Evolutionary conservation across 2,888 invertebrate species (phyloP), one percentile per base, ranked within the genome.

Genomic region (Pterobdella sp.): DNA sequence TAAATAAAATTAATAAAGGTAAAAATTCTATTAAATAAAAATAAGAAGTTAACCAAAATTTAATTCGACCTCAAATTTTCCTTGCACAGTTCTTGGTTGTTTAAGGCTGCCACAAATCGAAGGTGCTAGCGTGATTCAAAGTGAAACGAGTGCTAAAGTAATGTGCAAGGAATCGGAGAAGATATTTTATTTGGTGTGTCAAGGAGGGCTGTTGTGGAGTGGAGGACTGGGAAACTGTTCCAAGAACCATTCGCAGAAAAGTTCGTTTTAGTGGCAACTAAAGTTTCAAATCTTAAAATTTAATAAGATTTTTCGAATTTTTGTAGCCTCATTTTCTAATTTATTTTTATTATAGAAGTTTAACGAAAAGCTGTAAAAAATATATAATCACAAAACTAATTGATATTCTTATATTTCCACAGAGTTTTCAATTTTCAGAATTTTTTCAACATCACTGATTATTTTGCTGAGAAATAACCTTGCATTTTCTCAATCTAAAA

Each of bases 121-220:
- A 42, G 42, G 42, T 29, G 64, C 74, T 26, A 65, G 67, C 36
- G 71, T 73, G 1, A 31, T 36, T 0, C 69, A 73, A 26, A 52
- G 56, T 31, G 67, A 69, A 52, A 32, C 31, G 34, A 67, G n/a
- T 29, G 75, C 73, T 10, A 69, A 69, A 3, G 64, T 75, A 35
- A 63, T 36, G 56, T 75, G 75, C 69, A 75, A 74, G 31, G 49
- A 70, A 4, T 67, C 74, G n/a, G 75, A 75, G 42, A 74, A 72
- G 49, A 68, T 65, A 1, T 75, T 71, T 72, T 74, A 52, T 31
- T 66, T 75, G 60, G 72, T 73, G 7, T 75, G 75, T 35, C 34
- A 68, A 29, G 67, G 63, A 10, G n/a, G n/a, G 4, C 42, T 32
- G 7, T 31, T 56, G 42, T 75, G 75, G 75, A 70, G 26, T 2